Evolutionary conservation across 2,888 invertebrate species (phyloP).

Genomic region (Iphiclides podalirius): DNA sequence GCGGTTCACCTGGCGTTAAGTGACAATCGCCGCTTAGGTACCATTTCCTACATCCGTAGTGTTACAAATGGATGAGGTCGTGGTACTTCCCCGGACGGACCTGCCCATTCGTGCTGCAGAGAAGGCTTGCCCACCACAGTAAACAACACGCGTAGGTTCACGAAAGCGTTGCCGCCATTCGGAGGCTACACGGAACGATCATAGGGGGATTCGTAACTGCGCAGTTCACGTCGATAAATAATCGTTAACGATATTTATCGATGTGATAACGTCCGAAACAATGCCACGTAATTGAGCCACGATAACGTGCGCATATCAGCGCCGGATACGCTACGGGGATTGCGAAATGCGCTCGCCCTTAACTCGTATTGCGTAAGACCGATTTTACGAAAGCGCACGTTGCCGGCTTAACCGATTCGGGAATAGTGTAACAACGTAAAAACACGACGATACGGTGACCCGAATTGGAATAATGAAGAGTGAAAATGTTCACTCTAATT

Average conservation of each 20-base stretch:
- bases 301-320: constrained; percentile 35
- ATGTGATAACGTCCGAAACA: constrained; percentile 38
- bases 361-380: constrained; percentile 6
- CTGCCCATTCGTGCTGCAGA: too few species aligned
- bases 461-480: not conserved
- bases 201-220: constrained; percentile 40
- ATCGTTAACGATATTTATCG: too few species aligned
- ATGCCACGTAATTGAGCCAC: constrained; percentile 46
- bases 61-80: too few species aligned
- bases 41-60: too few species aligned
- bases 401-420: not conserved
- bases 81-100: too few species aligned
- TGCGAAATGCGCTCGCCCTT: constrained; percentile 31
- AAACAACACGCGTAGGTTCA: too few species aligned
- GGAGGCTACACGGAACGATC: too few species aligned
- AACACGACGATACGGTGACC: not conserved
- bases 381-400: not conserved
- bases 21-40: too few species aligned
- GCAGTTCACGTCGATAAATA: constrained; percentile 44
- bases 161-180: too few species aligned
- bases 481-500: too few species aligned
- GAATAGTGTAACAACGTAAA: not conserved
- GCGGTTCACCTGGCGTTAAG: too few species aligned
- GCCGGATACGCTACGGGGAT: constrained; percentile 35
- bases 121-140: too few species aligned